Base-by-base conservation (phyloP, 2,888 invertebrate genomes). In the Itoplectis maculator region DNA sequence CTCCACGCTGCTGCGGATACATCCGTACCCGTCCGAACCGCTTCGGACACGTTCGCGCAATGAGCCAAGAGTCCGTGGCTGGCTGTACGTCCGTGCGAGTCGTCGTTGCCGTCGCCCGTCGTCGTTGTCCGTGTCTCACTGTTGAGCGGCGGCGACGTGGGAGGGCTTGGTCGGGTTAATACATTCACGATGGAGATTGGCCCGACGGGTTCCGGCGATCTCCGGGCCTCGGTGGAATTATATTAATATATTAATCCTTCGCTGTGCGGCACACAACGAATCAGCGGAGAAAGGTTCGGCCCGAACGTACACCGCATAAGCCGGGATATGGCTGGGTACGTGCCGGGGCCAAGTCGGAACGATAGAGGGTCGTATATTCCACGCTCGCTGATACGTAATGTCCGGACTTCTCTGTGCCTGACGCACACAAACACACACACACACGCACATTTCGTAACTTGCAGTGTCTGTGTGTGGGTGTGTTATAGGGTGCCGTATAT, bases 181-280 rank as follows among this genome's bases (percentile, higher is more conserved):
- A 61, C 61, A 11, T 61, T 5, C 47, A 65, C 23, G 70, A 37
- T 63, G 70, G 51, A 56, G 65, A 75, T 75, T 74, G 51, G 59
- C 20, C 45, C 74, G 45, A 56, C 42, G 49, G n/a, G 37, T 75
- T 63, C 20, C 49, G 69, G 45, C 45, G 45, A 56, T 18, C 20
- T 37, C n/a, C n/a, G 63, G 40, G 13, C 51, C 29, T 29, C 49
- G 54, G 29, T 42, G 49, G 47, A 61, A 77, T 54, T 69, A 68
- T 75, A 69, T 75, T 69, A 51, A 63, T 69, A 75, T 63, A 80
- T 80, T 78, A 78, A 68, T 77, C 63, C 61, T 45, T 69, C 72
- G 47, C 13, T 20, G 11, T 18, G 11, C 29, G 29, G 29, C 29
- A 40, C 18, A 11, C 9, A 42, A 72, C 35, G 59, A 66, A 29